A percentile compares a stretch with the other conserved stretches of the same genome.
phyloP scores from a whole-genome alignment of 1,140 invertebrate genomes.

The Triops cancriformis region DNA sequence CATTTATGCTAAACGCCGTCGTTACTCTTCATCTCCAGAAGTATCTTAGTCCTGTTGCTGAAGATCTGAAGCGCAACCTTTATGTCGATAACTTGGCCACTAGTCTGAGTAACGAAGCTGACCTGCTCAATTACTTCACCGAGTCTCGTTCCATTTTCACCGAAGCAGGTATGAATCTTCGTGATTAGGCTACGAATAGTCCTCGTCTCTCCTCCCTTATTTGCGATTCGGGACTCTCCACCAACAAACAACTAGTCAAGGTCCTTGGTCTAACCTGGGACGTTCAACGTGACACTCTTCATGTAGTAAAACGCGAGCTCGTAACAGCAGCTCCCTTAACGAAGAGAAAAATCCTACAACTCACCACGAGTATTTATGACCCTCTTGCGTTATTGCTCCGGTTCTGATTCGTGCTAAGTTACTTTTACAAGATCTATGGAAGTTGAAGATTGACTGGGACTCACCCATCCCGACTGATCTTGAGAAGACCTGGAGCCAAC shows the following conservation, averaged over 20 bases:
- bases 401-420: slow-evolving; percentile 29
- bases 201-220: too few relatives aligned
- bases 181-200: slow-evolving; percentile 17
- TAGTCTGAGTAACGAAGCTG: not conserved
- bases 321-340: too few relatives aligned
- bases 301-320: slow-evolving; percentile 26
- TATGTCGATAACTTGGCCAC: slow-evolving; percentile 23
- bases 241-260: not conserved
- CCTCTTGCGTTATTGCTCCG: too few relatives aligned
- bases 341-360: too few relatives aligned
- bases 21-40: not conserved
- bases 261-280: slow-evolving; percentile 24
- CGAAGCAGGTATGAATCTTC: slow-evolving; percentile 19
- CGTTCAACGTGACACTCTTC: slow-evolving; percentile 29
- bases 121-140: not conserved
- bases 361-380: too few relatives aligned
- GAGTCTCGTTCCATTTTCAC: slow-evolving; percentile 13
- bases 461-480: slow-evolving; percentile 21
- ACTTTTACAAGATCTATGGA: slow-evolving; percentile 30
- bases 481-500: too few relatives aligned
- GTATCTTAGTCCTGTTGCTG: not conserved
- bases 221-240: too few relatives aligned
- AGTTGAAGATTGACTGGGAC: slow-evolving; percentile 29
- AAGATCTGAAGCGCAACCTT: slow-evolving; percentile 18
- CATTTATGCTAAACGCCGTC: not conserved